Base-by-base conservation (phyloP, 2,113 vertebrate genomes). In the Eretmochelys imbricata region DNA sequence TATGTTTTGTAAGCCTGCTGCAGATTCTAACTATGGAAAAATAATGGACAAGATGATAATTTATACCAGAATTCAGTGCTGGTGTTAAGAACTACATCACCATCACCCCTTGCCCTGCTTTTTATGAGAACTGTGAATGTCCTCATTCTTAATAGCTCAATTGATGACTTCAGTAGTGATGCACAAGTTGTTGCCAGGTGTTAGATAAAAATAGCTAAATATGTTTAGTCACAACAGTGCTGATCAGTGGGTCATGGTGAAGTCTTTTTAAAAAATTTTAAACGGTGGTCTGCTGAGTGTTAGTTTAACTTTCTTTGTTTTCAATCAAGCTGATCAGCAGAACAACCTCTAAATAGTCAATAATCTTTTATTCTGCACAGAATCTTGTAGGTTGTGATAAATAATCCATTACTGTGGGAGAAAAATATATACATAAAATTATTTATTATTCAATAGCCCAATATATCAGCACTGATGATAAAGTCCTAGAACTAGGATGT, bases 161-260 rank as follows among this genome's bases (percentile, higher is more conserved):
- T 87, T 96, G 93, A 94, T 89, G 62, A 54, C 94, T 97, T 96
- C 91, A 87, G 72, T 90, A 83, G 91, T 87, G 93, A 94, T 96
- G 93, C 91, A 91, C 51, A 95, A 96, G 93, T 93, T 91, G 80
- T 90, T 95, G 55, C 90, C 90, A 96, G 10, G 35, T 94, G 91
- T 94, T 84, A 85, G 93, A 95, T 80, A 95, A 97, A 96, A 97
- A 96, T 92, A 95, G 84, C 83, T 72, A 92, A 97, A 91, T 85
- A 93, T 95, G 88, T 90, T 54, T 27, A 78, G 59, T 93, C 86
- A 93, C 89, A 96, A 84, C 69, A 90, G 54, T 89, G 89, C 72
- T 93, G 95, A 96, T 97, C 93, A 85, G 92, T 55, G 62, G 46
- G 53, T 54, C 94, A 85, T 59, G 79, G 89, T 81, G 88, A 95